These are phyloP conservation scores for Sebastes fasciatus DNA, from an alignment of 2,113 vertebrate genomes.

Conservation along the genomic window DNA sequence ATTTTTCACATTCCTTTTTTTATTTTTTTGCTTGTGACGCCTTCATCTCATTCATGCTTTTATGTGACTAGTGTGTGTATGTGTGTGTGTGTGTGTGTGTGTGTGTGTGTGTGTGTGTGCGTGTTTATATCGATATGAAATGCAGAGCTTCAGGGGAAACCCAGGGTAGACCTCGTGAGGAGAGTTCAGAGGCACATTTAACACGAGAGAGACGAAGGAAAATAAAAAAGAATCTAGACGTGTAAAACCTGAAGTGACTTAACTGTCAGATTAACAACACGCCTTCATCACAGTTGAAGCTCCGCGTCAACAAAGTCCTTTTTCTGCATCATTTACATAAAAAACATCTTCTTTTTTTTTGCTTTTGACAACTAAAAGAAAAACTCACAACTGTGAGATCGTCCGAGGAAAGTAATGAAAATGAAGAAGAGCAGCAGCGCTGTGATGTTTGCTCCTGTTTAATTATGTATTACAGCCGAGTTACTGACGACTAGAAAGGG, in stretches of 20 bases:
- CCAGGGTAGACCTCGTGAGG: conserved; percentile 3
- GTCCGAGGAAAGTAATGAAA: neutral
- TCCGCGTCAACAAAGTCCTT: neutral
- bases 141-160: conserved; percentile 2
- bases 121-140: conserved; percentile 21
- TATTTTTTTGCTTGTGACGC: conserved; percentile 48
- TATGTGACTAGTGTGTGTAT: conserved; percentile 33
- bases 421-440: neutral
- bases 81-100: conserved; percentile 18
- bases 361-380: neutral
- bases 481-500: neutral
- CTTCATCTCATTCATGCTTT: conserved; percentile 64
- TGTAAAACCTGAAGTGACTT: neutral
- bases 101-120: conserved; percentile 13
- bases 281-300: conserved; percentile 8
- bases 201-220: neutral
- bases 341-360: neutral
- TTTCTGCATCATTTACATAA: neutral
- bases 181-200: conserved; percentile 32
- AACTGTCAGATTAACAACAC: conserved; percentile 22
- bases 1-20: conserved; percentile 55
- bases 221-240: neutral
- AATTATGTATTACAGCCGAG: conserved; percentile 11
- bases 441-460: neutral
- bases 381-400: neutral